Conservation (phyloP, 2,888 invertebrate species). For the Drosophila helvetica region DNA sequence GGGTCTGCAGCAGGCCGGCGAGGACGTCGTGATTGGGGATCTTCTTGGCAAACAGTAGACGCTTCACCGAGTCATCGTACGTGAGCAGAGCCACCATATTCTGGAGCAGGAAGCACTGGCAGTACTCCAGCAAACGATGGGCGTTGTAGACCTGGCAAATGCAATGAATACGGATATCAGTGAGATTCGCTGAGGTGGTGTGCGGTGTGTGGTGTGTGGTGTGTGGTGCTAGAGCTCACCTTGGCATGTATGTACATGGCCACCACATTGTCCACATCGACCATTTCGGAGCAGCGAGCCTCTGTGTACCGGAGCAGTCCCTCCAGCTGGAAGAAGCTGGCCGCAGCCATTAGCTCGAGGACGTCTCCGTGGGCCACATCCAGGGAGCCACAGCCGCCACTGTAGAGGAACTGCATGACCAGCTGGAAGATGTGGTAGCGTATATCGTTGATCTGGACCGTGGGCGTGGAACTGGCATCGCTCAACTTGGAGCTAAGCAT, state of each 20-base stretch:
- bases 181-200: neutral
- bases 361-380: constrained; percentile 92
- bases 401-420: constrained; percentile 95
- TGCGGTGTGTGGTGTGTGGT: no score
- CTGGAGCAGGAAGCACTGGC: constrained; percentile 94
- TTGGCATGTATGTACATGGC: constrained; percentile 97
- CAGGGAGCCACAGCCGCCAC: constrained; percentile 92
- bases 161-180: neutral
- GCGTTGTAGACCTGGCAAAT: constrained; percentile 91
- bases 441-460: constrained; percentile 96
- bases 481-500: constrained; percentile 92
- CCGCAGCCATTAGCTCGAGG: constrained; percentile 94
- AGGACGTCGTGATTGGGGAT: constrained; percentile 95
- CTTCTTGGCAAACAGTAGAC: constrained; percentile 94
- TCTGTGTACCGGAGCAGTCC: constrained; percentile 94
- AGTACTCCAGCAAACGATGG: constrained; percentile 93
- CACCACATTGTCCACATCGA: constrained; percentile 94
- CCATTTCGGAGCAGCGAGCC: constrained; percentile 92
- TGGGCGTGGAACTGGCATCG: constrained; percentile 90
- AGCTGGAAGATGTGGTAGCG: constrained; percentile 96
- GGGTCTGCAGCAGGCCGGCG: constrained; percentile 90
- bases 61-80: constrained; percentile 95
- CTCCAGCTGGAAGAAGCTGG: constrained; percentile 95
- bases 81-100: constrained; percentile 97
- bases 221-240: constrained; percentile 84